Base-by-base conservation (phyloP, 2,888 invertebrate species). In the Ochlodes sylvanus region DNA sequence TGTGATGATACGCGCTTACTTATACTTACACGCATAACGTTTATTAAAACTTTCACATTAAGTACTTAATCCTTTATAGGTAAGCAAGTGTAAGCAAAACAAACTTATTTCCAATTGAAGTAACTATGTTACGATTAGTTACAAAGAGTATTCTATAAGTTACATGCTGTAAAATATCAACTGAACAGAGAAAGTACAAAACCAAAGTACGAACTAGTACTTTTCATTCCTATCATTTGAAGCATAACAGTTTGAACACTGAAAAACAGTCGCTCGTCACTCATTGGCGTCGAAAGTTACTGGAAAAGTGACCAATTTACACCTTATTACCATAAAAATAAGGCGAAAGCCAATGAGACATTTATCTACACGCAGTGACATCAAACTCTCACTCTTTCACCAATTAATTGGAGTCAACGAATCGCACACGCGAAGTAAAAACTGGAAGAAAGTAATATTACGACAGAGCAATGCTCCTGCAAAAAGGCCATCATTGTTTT, bases 381-480 rank as follows among this genome's bases (percentile, higher is more conserved):
- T 79, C 77, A 79, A 71, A 81, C 89, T 90, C 86, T 89, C 86
- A 85, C 87, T 86, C 90, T 90, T 88, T 89, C 87, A 86, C 87
- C 83, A 72, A 84, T 87, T 87, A 86, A 81, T 84, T 77, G 79
- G 76, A 87, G 88, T 86, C 88, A 89, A 88, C 82, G 87, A 78
- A 84, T 85, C 75, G 82, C 77, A 81, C 84, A 84, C 83, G 85
- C 72, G 70, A 76, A 70, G 73, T 80, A 87, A 87, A 85, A 85
- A 85, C 80, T 78, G 80, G 80, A 92, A 90, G 92, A 92, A 92
- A 92, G 91, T 90, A 80, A 82, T 84, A 82, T 89, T 87, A 87
- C 86, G 82, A 80, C 82, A 85, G 78, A 79, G 79, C 74, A 75
- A 74, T 79, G 79, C 80, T 79, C 78, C 75, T 75, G 78, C 76